These are phyloP conservation scores for Apotomis betuletana DNA, from an alignment of 2,888 invertebrate species.

Conservation along the genomic window DNA sequence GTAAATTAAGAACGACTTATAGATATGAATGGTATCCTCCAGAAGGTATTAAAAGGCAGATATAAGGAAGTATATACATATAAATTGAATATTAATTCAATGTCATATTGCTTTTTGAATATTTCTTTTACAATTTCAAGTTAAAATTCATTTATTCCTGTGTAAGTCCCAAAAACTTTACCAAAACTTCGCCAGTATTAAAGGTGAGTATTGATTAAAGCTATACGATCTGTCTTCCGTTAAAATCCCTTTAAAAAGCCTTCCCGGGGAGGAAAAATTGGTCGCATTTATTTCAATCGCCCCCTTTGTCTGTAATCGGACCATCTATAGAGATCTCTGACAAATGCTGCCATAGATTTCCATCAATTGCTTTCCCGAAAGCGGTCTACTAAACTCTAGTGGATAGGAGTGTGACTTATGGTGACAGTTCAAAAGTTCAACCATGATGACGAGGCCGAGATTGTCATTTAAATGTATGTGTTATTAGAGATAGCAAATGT, in stretches of 20 bases:
- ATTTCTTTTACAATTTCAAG: too few relatives aligned
- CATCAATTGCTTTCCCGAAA: slow-evolving; percentile 25
- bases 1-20: too few relatives aligned
- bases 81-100: too few relatives aligned
- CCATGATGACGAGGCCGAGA: not conserved
- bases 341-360: slow-evolving; percentile 33
- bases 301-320: slow-evolving; percentile 28
- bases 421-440: not conserved
- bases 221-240: slow-evolving; percentile 15
- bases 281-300: slow-evolving; percentile 38
- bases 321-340: slow-evolving; percentile 34
- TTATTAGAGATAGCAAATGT: too few relatives aligned
- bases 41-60: too few relatives aligned
- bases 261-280: slow-evolving; percentile 28
- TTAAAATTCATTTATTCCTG: too few relatives aligned
- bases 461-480: not conserved
- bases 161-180: not conserved
- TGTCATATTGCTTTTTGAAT: too few relatives aligned
- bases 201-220: slow-evolving; percentile 2
- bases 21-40: too few relatives aligned
- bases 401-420: not conserved
- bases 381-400: not conserved
- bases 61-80: too few relatives aligned
- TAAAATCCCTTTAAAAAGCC: slow-evolving; percentile 23
- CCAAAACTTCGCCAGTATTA: not conserved